Base-by-base conservation (phyloP, 2,888 invertebrate genomes). In the Athripsodes cinereus region DNA sequence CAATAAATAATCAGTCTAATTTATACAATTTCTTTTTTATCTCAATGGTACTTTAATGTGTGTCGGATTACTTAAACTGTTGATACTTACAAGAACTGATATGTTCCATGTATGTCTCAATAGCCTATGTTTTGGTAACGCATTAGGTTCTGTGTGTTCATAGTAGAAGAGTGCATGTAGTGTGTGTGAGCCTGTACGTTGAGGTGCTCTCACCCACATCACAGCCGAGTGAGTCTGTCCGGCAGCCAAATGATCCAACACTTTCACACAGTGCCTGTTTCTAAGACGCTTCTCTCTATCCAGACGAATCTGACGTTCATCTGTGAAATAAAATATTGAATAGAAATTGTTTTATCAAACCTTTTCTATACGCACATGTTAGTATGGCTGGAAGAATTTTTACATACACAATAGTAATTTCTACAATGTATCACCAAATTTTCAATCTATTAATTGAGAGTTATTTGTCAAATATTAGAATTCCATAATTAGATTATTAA, bases 111-210 rank as follows among this genome's bases (percentile, higher is more conserved):
- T 78, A 66, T 87, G 86, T 21, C 85, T 78, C 50, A 85, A 80
- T 54, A 86, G 69, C 34, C 86, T 78, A 69, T 86, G 80, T 62
- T 57, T 60, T 19, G 61, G 62, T 8, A 58, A 47, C 1, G 55
- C 40, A 44, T 58, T 54, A 2, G 53, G 5, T n/a, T 61, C 55
- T n/a, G 49, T 57, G 54, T 61, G 81, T 67, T 86, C 85, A 68
- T 89, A 90, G 69, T 89, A 90, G 70, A 90, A 86, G 51, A 90
- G 74, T 64, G 90, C 72, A 69, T 89, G 83, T 47, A 90, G 71
- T 2, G 77, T 72, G 64, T 84, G 82, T 21, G 76, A 73, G 1
- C 87, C 88, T 53, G 83, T 82, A 47, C 74, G 72, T 63, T 81
- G 81, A 0, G 88, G 86, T 0, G 88, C 88, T 66, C 85, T 82